Conservation (phyloP, 2,113 vertebrate genomes). For the Eublepharis macularius region DNA sequence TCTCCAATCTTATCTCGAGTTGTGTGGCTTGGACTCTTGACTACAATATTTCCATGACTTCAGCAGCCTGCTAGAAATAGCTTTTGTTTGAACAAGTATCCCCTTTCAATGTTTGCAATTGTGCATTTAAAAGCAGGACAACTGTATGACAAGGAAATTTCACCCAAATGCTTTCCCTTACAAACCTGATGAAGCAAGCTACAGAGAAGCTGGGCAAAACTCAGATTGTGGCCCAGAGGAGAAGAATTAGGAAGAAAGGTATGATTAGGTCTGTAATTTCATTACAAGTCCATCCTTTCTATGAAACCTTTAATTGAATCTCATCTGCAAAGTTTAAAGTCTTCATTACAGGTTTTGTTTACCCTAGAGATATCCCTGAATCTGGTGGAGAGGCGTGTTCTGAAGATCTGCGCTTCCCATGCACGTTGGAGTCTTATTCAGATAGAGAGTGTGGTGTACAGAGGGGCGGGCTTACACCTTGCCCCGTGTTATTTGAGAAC, state of each 20-base stretch:
- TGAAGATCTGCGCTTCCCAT: no score
- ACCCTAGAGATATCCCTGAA: no score
- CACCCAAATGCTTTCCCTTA: background rate
- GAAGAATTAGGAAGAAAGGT: background rate
- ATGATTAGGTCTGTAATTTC: background rate
- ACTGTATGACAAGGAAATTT: background rate
- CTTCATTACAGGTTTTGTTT: no score
- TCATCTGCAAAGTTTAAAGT: no score
- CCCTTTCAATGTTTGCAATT: constrained; percentile 35
- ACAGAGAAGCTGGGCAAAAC: background rate
- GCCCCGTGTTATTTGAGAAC: no score
- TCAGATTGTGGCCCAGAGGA: background rate
- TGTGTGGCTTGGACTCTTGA: background rate
- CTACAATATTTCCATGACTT: constrained; percentile 49
- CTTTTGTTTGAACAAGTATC: constrained; percentile 52
- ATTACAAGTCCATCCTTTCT: no score
- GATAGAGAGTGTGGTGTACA: no score
- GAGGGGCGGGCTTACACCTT: no score
- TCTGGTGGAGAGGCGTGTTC: no score
- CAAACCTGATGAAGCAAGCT: background rate
- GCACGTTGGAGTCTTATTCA: no score
- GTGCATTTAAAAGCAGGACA: constrained; percentile 19
- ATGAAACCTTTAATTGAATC: no score
- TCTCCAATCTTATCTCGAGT: background rate
- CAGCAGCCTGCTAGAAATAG: constrained; percentile 36